phyloP scores from a whole-genome alignment of 2,113 vertebrate genomes.

The Indri indri region DNA sequence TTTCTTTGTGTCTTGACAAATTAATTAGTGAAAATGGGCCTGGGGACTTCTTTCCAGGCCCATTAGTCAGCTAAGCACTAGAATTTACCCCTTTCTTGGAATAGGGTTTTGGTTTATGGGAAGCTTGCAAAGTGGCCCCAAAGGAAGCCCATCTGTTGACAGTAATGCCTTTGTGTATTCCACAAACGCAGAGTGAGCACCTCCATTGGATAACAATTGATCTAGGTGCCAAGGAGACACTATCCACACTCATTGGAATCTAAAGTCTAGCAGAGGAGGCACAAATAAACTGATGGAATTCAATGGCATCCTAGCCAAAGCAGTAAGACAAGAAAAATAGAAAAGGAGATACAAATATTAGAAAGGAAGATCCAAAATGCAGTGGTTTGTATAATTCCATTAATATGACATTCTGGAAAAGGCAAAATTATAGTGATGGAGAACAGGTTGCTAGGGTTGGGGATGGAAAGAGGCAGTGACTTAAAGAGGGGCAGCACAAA shows the following conservation, averaged over 20 bases:
- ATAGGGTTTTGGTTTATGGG: background rate
- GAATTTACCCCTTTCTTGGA: background rate
- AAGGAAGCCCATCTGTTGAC: background rate
- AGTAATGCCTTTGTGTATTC: background rate
- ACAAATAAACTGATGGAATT: background rate
- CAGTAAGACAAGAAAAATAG: constrained; percentile 53
- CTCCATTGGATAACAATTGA: background rate
- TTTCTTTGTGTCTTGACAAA: constrained; percentile 54
- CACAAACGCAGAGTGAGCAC: background rate
- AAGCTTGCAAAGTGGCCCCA: background rate
- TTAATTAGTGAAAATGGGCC: constrained; percentile 59
- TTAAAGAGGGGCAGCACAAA: background rate
- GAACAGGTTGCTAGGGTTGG: background rate
- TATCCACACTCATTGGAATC: background rate
- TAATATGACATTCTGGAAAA: constrained; percentile 1
- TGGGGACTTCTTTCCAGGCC: constrained; percentile 16
- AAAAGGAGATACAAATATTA: background rate
- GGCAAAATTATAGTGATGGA: background rate
- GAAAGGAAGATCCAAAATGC: background rate
- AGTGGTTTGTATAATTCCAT: background rate
- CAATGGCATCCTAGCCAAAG: constrained; percentile 52
- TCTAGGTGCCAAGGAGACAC: background rate
- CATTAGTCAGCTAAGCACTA: background rate
- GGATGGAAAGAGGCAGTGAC: background rate
- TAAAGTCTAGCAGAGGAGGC: background rate